Conservation (phyloP, 1,140 invertebrate genomes). For the Drosophila santomea region DNA sequence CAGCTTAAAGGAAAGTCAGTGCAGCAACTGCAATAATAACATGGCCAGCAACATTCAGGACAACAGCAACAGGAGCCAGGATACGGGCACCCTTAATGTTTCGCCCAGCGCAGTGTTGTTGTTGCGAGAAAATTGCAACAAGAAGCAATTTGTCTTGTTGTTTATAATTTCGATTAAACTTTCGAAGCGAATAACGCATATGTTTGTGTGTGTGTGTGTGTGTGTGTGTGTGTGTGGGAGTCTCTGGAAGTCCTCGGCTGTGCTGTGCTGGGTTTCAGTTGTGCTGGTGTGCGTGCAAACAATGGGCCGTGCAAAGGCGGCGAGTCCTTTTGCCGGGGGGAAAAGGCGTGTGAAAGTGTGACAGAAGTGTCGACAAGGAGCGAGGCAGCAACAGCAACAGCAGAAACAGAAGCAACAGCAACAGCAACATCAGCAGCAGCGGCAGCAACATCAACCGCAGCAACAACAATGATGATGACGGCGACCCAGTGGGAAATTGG, state of each 20-base stretch:
- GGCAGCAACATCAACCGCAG: slow-evolving; percentile 24
- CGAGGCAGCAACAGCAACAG: background rate
- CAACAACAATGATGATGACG: slow-evolving; percentile 37
- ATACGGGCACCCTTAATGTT: slow-evolving; percentile 19
- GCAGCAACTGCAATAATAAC: slow-evolving; percentile 30
- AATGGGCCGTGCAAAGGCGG: slow-evolving; percentile 38
- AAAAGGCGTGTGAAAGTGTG: slow-evolving; percentile 64
- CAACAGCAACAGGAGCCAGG: slow-evolving; percentile 17
- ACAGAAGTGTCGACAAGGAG: slow-evolving; percentile 65
- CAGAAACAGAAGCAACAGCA: background rate
- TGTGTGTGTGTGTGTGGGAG: slow-evolving; percentile 28
- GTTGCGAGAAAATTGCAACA: slow-evolving; percentile 70
- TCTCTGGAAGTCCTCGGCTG: slow-evolving; percentile 9
- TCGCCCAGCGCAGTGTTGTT: slow-evolving; percentile 2
- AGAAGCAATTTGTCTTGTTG: slow-evolving; percentile 81
- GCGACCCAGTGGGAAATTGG: slow-evolving; percentile 78
- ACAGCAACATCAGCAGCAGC: background rate
- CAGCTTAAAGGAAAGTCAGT: background rate
- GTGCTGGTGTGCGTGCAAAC: slow-evolving; percentile 44
- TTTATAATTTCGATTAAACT: slow-evolving; percentile 84
- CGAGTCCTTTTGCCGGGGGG: slow-evolving; percentile 16
- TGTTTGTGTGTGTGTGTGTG: slow-evolving; percentile 29
- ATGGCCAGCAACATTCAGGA: slow-evolving; percentile 17
- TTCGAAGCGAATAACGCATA: slow-evolving; percentile 59
- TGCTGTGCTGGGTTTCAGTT: no score